phyloP scores from a whole-genome alignment of 2,888 invertebrate genomes.

The Phalangium opilio region DNA sequence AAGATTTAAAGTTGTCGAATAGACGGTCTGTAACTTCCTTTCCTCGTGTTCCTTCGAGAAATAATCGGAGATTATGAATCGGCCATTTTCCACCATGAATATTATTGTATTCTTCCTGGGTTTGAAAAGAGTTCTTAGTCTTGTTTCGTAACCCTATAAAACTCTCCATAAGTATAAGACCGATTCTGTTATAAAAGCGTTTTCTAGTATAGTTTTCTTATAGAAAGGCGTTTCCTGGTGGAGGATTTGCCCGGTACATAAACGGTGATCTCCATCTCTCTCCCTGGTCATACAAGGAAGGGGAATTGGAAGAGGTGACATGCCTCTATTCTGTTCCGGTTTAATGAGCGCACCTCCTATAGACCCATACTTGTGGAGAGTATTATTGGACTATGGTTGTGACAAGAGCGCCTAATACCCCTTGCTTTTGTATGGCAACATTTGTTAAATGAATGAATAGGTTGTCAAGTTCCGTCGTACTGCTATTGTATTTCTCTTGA shows the following conservation, averaged over 20 bases:
- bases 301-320: no score
- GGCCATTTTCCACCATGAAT: conserved; percentile 90
- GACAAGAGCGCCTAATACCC: conserved; percentile 39
- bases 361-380: no score
- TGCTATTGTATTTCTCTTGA: conserved; percentile 63
- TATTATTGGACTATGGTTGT: no score
- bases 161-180: not conserved
- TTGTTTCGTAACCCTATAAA: not conserved
- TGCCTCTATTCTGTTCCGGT: no score
- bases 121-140: not conserved
- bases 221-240: no score
- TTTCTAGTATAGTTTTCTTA: no score
- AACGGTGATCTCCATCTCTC: no score
- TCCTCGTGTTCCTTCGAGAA: conserved; percentile 77
- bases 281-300: no score
- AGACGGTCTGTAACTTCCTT: conserved; percentile 63
- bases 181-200: no score
- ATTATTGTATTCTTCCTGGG: conserved; percentile 75
- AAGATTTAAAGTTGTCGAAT: conserved; percentile 55
- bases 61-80: conserved; percentile 72
- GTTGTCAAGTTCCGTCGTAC: conserved; percentile 39
- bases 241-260: no score
- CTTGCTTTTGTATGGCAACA: conserved; percentile 95
- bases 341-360: no score
- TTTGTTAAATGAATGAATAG: conserved; percentile 92